These are phyloP conservation scores for Girardinus metallicus DNA, from an alignment of 2,797 vertebrate genomes.

Conservation along the genomic window DNA sequence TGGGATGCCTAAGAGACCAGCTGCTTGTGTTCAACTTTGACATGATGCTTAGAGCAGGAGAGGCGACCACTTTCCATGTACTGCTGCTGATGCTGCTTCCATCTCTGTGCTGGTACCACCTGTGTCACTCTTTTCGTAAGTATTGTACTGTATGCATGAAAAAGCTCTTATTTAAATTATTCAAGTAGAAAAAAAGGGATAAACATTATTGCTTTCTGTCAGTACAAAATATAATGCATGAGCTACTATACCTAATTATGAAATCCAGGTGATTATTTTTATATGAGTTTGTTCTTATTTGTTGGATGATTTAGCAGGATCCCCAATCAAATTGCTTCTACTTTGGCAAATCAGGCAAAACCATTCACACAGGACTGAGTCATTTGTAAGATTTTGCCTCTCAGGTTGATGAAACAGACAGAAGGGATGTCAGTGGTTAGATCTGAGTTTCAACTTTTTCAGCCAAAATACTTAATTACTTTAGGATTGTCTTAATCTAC, in stretches of 20 bases:
- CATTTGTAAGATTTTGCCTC: neutral
- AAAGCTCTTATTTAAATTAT: neutral
- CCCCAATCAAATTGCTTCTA: neutral
- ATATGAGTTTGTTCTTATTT: neutral
- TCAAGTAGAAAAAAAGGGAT: neutral
- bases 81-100: constrained; percentile 70
- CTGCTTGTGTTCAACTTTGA: constrained; percentile 64
- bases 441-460: neutral
- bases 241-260: neutral
- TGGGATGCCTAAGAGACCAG: constrained; percentile 54
- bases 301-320: neutral
- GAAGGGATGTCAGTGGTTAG: neutral
- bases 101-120: constrained; percentile 74
- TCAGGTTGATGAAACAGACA: neutral
- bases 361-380: neutral
- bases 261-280: neutral
- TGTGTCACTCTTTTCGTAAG: constrained; percentile 81
- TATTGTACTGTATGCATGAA: constrained; percentile 36
- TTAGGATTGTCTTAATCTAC: neutral
- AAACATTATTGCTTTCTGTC: neutral
- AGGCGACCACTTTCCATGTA: constrained; percentile 59
- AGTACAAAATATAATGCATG: neutral
- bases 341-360: neutral
- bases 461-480: neutral
- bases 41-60: constrained; percentile 76